phyloP scores from a whole-genome alignment of 2,113 vertebrate genomes.

The Ailurus styani region DNA sequence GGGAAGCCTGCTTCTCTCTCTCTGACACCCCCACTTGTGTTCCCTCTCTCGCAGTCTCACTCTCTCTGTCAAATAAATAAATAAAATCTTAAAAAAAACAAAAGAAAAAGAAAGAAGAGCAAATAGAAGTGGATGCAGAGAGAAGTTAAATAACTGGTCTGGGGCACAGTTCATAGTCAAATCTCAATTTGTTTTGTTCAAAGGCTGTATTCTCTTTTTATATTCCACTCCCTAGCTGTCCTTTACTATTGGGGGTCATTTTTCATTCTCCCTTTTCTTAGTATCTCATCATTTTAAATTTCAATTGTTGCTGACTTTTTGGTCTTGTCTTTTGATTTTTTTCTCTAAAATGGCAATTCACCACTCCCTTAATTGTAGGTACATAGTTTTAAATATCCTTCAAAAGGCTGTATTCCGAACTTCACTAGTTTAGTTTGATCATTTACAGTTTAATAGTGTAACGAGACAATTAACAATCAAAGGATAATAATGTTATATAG shows the following conservation, averaged over 20 bases:
- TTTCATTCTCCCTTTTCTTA: neutral
- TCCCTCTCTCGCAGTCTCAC: too few relatives aligned
- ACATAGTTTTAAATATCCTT: slow-evolving; percentile 5
- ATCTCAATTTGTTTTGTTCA: neutral
- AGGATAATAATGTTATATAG: neutral
- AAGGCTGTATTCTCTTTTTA: neutral
- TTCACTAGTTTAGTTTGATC: neutral
- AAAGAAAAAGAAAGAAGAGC: neutral
- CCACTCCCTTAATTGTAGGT: neutral
- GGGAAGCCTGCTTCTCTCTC: too few relatives aligned
- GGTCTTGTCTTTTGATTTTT: neutral
- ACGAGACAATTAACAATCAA: neutral
- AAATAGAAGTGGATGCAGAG: neutral
- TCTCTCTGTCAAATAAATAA: too few relatives aligned
- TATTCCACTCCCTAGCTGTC: neutral
- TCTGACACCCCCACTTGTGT: too few relatives aligned
- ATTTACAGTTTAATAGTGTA: neutral
- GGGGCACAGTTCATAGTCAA: neutral
- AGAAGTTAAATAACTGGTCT: neutral
- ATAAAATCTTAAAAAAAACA: too few relatives aligned
- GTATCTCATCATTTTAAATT: neutral
- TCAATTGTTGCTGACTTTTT: neutral
- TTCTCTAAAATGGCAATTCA: neutral
- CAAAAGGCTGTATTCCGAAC: neutral
- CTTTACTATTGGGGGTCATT: neutral